Evolutionary conservation across 2,888 invertebrate genomes (phyloP).

Genomic region (Drosophila conformis): DNA sequence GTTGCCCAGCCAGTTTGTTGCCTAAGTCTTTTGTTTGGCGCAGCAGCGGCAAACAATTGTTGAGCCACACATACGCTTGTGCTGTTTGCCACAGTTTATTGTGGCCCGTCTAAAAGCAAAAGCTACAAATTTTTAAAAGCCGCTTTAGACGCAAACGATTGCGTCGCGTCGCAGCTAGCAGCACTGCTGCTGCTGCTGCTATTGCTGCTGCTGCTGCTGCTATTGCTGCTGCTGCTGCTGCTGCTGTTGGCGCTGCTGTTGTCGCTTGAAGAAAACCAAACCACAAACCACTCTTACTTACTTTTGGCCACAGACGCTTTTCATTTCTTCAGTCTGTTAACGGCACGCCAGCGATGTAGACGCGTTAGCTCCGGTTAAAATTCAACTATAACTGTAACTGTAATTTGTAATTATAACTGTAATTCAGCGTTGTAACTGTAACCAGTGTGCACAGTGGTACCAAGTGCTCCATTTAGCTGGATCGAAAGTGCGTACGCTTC

Average conservation of each 20-base stretch:
- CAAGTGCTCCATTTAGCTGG: slow-evolving; percentile 12
- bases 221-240: slow-evolving; percentile 18
- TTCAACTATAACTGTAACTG: slow-evolving; percentile 15
- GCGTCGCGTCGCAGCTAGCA: slow-evolving; percentile 8
- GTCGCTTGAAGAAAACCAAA: slow-evolving; percentile 57
- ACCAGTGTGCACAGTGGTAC: slow-evolving; percentile 53
- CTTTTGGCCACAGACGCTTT: slow-evolving; percentile 82
- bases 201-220: slow-evolving; percentile 25
- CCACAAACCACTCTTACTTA: slow-evolving; percentile 81
- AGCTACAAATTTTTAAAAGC: slow-evolving; percentile 55
- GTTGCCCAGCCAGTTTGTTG: slow-evolving; percentile 53
- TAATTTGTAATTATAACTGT: slow-evolving; percentile 35
- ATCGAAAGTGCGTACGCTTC: slow-evolving; percentile 55
- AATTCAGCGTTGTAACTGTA: slow-evolving; percentile 4
- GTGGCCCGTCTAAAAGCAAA: slow-evolving; percentile 44
- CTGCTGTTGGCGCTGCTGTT: slow-evolving; percentile 16
- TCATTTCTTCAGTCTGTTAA: slow-evolving; percentile 84
- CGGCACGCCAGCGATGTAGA: slow-evolving; percentile 85
- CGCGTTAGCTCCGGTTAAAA: slow-evolving; percentile 70
- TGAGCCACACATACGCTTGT: slow-evolving; percentile 21
- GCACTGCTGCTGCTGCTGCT: slow-evolving; percentile 25
- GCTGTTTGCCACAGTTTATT: slow-evolving; percentile 47
- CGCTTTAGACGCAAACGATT: slow-evolving; percentile 35
- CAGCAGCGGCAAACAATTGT: slow-evolving; percentile 19
- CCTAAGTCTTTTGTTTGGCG: slow-evolving; percentile 64